phyloP scores from a whole-genome alignment of 2,113 vertebrate species.

The Scytalopus superciliaris region DNA sequence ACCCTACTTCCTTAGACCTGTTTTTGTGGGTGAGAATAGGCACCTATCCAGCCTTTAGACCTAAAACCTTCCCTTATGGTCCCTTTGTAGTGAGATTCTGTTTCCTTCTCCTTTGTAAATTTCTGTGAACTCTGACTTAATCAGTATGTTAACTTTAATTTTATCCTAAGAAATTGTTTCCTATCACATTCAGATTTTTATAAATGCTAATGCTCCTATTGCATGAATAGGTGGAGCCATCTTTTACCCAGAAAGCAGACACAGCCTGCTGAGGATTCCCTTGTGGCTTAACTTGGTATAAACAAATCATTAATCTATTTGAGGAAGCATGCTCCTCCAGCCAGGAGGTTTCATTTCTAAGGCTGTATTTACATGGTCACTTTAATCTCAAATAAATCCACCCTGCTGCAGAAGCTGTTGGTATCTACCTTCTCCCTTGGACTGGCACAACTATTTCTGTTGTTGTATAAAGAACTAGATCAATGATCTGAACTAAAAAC shows the following conservation, averaged over 20 bases:
- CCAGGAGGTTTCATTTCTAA: conserved; percentile 2
- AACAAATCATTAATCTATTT: conserved; percentile 21
- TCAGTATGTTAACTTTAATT: not conserved
- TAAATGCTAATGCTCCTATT: not conserved
- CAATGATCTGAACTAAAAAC: not conserved
- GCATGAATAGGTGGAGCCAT: not conserved
- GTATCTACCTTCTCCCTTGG: not conserved
- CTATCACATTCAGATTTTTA: not conserved
- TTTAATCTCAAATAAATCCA: not conserved
- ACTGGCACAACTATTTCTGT: not conserved
- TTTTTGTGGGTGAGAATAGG: not conserved
- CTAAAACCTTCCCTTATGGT: not conserved
- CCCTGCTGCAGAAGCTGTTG: not conserved
- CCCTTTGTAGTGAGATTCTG: not conserved
- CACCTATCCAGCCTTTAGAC: not conserved
- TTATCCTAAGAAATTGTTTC: not conserved
- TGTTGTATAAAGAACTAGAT: not conserved
- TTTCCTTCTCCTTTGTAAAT: not conserved
- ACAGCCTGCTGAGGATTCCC: not conserved
- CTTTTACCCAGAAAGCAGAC: not conserved
- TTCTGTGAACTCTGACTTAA: not conserved
- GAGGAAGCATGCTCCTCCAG: not conserved
- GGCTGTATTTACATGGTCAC: not conserved
- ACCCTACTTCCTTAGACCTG: not conserved
- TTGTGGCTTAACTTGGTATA: not conserved